Evolutionary conservation across 2,797 vertebrate genomes (phyloP).

Genomic region (Denticeps clupeoides): DNA sequence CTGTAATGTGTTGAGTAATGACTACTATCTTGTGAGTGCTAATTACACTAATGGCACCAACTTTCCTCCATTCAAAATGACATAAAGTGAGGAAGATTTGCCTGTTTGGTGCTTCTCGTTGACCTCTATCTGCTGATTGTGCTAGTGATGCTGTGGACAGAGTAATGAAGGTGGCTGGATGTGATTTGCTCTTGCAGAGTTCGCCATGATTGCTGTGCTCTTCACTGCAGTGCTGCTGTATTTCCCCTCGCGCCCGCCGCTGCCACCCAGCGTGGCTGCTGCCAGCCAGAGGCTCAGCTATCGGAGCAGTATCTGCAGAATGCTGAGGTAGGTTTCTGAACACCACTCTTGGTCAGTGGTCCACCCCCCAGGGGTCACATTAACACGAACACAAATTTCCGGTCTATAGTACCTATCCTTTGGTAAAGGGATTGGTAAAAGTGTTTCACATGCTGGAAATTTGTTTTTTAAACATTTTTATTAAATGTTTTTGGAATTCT

Average conservation of each 20-base stretch:
- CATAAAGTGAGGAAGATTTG: too few relatives aligned
- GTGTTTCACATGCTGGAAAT: too few relatives aligned
- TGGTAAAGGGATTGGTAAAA: too few relatives aligned
- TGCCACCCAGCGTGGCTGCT: constrained; percentile 90
- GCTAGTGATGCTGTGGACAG: not conserved
- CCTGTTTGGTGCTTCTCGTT: not conserved
- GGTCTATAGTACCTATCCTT: too few relatives aligned
- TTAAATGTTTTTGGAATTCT: too few relatives aligned
- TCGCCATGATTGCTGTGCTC: constrained; percentile 70
- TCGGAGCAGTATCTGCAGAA: constrained; percentile 82
- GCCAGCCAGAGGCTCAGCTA: constrained; percentile 91
- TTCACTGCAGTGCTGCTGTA: constrained; percentile 76
- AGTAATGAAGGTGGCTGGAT: not conserved
- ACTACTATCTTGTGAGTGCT: too few relatives aligned
- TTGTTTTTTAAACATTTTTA: too few relatives aligned
- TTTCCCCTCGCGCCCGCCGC: constrained; percentile 84
- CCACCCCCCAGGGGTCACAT: not conserved
- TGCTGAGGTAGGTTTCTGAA: constrained; percentile 68
- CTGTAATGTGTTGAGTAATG: too few relatives aligned
- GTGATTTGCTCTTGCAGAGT: constrained; percentile 54
- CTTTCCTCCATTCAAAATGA: too few relatives aligned
- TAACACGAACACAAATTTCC: not conserved
- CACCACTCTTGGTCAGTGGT: constrained; percentile 1
- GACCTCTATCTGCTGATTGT: too few relatives aligned
- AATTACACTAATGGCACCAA: too few relatives aligned